Base-by-base conservation (phyloP, 2,888 invertebrate genomes). In the Tetragonula carbonaria region DNA sequence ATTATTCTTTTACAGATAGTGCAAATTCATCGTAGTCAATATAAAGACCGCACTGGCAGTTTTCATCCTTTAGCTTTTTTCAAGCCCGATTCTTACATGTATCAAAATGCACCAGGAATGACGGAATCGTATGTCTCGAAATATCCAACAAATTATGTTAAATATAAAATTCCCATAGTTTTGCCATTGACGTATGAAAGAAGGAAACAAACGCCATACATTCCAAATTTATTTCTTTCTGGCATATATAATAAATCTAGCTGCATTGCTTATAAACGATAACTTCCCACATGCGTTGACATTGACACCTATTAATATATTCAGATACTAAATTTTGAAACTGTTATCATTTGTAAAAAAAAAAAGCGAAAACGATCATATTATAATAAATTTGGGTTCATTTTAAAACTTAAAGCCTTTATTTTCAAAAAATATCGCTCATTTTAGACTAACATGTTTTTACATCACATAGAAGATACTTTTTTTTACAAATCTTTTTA, bases 21-120 rank as follows among this genome's bases (percentile, higher is more conserved):
- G 82, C 96, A 96, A 91, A 94, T 95, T 55, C 96, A 96, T 86
- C 95, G 96, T 82, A 96, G 96, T 90, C 96, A 96, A 91, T 96
- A 96, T 91, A 95, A 95, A 93, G 96, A 96, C 65, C 95, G 95
- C 83, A 94, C 95, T 2, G 96, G 96, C 75, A 95, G 95, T 2
- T 90, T 96, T 82, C 96, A 96, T 93, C 96, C 96, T 0, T 91
- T 96, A 67, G 91, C 95, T 72, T 96, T 95, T 92, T 97, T 96
- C 92, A 95, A 95, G 84, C 94, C 95, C 1, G 92, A 95, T 0
- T 93, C 94, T 68, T 96, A 95, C 88, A 91, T 92, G 87, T 96
- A 95, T 92, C 96, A 96, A 91, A 96, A 96, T 89, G 95, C 96
- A 14, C 93, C 95, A 67, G 95, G 96, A 90, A 95, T 96, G 93